Base-by-base conservation (phyloP, 2,888 invertebrate species). In the Lagria hirta region DNA sequence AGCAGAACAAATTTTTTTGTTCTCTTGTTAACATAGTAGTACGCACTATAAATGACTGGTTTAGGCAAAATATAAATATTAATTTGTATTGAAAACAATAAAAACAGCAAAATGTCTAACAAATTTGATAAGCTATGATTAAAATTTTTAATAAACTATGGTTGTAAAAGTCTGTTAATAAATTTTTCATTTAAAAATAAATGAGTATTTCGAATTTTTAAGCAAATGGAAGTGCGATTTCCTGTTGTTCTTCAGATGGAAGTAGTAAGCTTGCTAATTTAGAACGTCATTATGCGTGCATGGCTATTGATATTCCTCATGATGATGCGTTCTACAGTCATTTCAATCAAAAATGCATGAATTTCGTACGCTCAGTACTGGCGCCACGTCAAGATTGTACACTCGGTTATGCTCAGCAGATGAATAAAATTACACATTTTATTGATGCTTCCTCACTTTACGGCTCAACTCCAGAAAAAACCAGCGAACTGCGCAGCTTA, bases 391-490 rank as follows among this genome's bases (percentile, higher is more conserved):
- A 74, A 7, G 82, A 85, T 55, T 88, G 88, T 52, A 77, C 78
- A 1, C 73, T 84, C 14, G 81, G 86, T 6, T 84, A 83, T 64
- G 83, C 82, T 12, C 83, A 82, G 55, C 86, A 85, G 73, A 82
- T 86, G 82, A 85, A 85, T 62, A 84, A 87, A 52, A 82, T 84
- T 1, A 82, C 86, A 0, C 86, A 87, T 52, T 86, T 75, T 53
- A 64, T 83, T 2, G 90, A 90, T 61, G 81, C 82, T 0, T 89
- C 89, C 0, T 78, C 81, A 3, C 74, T 88, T 1, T 90, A 89
- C 59, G 88, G 89, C 0, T 84, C 82, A 4, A 79, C 78, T 18
- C 62, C 72, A 1, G 76, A 79, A 32, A 78, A 81, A 40, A 70
- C 80, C 3, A 64, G 71, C 0, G 69, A 76, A 1, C 62, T 89